Conservation (phyloP, 2,888 invertebrate genomes). For the Dryomyza anilis region DNA sequence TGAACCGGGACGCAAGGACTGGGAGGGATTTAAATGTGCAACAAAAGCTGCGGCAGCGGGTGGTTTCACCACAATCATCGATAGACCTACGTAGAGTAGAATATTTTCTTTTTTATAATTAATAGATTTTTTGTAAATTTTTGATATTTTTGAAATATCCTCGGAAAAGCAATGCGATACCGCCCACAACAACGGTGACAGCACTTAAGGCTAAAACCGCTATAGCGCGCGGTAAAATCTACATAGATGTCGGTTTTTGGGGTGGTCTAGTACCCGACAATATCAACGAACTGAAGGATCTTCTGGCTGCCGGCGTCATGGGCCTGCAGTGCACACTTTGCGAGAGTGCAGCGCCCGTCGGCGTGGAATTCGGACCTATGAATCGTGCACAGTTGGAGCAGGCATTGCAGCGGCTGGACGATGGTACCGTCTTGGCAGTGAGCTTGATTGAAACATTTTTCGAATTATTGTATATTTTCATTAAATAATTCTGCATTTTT, state of each 20-base stretch:
- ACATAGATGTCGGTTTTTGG: conserved; percentile 78
- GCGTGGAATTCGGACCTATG: conserved; percentile 70
- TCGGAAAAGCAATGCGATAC: conserved; percentile 70
- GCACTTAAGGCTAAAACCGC: conserved; percentile 68
- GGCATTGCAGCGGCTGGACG: conserved; percentile 66
- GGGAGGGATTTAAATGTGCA: conserved; percentile 75
- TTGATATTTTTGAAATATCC: too few species aligned
- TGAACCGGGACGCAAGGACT: conserved; percentile 73
- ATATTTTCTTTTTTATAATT: too few species aligned
- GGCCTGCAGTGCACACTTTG: conserved; percentile 78
- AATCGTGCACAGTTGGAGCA: conserved; percentile 64
- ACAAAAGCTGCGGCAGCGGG: conserved; percentile 75
- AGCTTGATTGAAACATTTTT: conserved; percentile 30
- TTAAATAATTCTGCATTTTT: background rate
- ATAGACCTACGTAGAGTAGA: conserved; percentile 71
- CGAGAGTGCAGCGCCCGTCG: conserved; percentile 68
- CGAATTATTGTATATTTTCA: conserved; percentile 6
- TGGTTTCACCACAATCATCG: conserved; percentile 74
- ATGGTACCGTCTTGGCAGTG: conserved; percentile 70
- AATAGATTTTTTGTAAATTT: too few species aligned
- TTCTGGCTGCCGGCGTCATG: conserved; percentile 71
- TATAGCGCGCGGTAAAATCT: conserved; percentile 67
- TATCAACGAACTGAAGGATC: conserved; percentile 65
- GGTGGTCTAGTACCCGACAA: conserved; percentile 77
- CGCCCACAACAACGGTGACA: conserved; percentile 70